phyloP scores from a whole-genome alignment of 2,797 vertebrate species.

The Catostomus latipinnis region DNA sequence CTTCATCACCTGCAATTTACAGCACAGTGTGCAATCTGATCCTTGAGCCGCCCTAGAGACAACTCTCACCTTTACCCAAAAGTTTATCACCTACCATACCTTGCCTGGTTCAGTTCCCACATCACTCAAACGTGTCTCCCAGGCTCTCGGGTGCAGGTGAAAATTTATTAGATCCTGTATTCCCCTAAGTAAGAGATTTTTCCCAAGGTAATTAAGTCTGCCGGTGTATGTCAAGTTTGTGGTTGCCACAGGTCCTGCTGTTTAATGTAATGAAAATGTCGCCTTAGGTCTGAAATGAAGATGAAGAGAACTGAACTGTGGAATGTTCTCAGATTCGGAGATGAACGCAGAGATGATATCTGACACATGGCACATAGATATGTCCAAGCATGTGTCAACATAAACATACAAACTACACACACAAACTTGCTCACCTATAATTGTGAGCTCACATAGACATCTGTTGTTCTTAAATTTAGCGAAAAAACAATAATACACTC shows the following conservation, averaged over 20 bases:
- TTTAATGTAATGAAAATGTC: constrained; percentile 19
- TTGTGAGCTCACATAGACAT: background rate
- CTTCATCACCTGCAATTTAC: constrained; percentile 35
- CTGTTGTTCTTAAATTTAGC: background rate
- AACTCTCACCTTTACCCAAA: background rate
- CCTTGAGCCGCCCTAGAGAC: constrained; percentile 24
- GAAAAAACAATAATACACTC: background rate
- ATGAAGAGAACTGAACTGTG: background rate
- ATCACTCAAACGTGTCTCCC: constrained; percentile 3
- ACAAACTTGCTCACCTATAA: background rate
- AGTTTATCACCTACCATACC: constrained; percentile 28
- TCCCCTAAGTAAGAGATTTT: constrained; percentile 35
- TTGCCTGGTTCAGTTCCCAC: background rate
- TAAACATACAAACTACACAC: background rate
- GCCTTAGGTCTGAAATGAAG: constrained; percentile 28
- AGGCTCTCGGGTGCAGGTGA: background rate
- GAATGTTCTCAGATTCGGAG: background rate
- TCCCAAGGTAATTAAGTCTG: constrained; percentile 43
- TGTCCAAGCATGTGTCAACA: background rate
- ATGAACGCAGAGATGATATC: constrained; percentile 8
- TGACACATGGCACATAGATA: background rate
- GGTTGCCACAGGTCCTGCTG: constrained; percentile 24
- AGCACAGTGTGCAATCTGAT: constrained; percentile 36
- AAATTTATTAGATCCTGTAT: constrained; percentile 17
- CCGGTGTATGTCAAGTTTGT: constrained; percentile 32